These are phyloP conservation scores for Standfussiana lucernea DNA, from an alignment of 2,888 invertebrate genomes.

Conservation along the genomic window DNA sequence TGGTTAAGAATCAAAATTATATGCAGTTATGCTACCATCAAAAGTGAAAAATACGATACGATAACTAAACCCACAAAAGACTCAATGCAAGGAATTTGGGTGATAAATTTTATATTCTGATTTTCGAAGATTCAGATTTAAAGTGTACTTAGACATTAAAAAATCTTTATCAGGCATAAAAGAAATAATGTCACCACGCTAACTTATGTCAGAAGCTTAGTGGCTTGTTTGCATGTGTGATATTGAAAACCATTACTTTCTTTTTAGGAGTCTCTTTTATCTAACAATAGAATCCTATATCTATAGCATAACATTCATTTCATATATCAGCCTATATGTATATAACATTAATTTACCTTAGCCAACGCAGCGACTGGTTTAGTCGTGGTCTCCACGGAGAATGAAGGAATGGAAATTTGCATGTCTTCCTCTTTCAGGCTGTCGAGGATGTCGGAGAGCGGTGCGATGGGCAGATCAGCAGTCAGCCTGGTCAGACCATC, in stretches of 20 bases:
- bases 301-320: too few species aligned
- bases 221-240: neutral
- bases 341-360: constrained; percentile 78
- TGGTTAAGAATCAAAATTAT: neutral
- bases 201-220: neutral
- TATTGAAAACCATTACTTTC: neutral
- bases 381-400: constrained; percentile 92
- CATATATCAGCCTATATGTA: too few species aligned
- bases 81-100: too few species aligned
- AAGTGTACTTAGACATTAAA: too few species aligned
- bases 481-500: constrained; percentile 90
- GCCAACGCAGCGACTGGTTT: constrained; percentile 91
- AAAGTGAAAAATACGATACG: too few species aligned
- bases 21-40: neutral
- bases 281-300: neutral
- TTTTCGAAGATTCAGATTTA: too few species aligned
- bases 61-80: too few species aligned
- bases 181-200: neutral
- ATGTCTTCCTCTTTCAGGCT: constrained; percentile 85
- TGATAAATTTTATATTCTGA: too few species aligned
- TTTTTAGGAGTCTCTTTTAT: neutral
- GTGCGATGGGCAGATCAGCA: constrained; percentile 88
- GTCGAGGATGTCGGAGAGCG: constrained; percentile 85
- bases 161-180: neutral
- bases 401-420: constrained; percentile 90